These are phyloP conservation scores for Desmodus rotundus DNA, from an alignment of 2,113 vertebrate species.

Conservation along the genomic window DNA sequence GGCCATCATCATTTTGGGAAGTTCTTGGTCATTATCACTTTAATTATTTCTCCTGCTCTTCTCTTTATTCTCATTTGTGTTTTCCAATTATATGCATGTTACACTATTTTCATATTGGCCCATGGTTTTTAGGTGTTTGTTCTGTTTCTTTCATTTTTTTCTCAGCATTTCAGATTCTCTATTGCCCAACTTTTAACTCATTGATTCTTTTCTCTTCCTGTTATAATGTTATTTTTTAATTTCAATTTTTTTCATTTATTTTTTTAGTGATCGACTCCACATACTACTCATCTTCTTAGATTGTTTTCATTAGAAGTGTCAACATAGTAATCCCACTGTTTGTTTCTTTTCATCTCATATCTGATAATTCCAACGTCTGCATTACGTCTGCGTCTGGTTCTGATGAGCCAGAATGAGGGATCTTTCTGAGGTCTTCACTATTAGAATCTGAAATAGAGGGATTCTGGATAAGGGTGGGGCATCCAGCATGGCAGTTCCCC, in stretches of 20 bases:
- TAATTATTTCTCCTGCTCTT: neutral
- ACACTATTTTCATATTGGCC: neutral
- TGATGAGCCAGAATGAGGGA: neutral
- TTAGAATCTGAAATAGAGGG: neutral
- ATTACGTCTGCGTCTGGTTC: neutral
- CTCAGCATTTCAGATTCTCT: neutral
- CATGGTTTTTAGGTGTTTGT: neutral
- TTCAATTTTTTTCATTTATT: neutral
- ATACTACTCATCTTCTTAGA: neutral
- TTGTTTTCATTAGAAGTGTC: neutral
- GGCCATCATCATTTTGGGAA: neutral
- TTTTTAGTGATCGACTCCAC: neutral
- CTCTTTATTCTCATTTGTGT: neutral
- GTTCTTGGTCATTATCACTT: neutral
- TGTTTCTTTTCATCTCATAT: neutral
- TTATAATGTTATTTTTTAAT: neutral
- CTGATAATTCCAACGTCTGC: neutral
- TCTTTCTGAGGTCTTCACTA: neutral
- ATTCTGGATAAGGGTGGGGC: accelerated
- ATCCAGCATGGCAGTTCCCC: neutral
- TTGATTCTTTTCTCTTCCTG: neutral
- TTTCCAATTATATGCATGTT: neutral
- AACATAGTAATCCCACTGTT: neutral
- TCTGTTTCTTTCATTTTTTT: neutral
- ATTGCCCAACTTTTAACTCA: neutral